phyloP scores from a whole-genome alignment of 2,113 vertebrate genomes.

The Corynorhinus townsendii region DNA sequence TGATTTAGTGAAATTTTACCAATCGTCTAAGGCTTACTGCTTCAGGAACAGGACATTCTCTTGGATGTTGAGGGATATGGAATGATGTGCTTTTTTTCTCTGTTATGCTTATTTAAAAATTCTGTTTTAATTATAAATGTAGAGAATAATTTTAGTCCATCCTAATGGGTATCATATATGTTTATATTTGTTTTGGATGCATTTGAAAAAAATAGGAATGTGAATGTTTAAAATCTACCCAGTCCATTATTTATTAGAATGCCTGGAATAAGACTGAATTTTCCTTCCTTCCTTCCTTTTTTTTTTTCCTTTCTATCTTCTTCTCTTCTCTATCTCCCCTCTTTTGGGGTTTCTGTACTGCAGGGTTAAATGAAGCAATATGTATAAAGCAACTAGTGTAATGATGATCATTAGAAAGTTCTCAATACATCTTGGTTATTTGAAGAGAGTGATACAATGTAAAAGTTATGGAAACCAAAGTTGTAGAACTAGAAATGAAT shows the following conservation, averaged over 20 bases:
- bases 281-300: too few relatives aligned
- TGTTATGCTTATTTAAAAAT: background rate
- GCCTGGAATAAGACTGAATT: background rate
- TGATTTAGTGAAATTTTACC: constrained; percentile 34
- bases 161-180: background rate
- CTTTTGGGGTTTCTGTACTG: background rate
- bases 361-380: background rate
- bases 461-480: background rate
- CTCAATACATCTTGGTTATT: background rate
- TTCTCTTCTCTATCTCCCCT: background rate
- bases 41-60: constrained; percentile 20
- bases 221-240: background rate
- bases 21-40: background rate
- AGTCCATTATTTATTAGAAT: background rate
- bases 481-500: background rate
- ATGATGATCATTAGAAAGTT: background rate
- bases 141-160: background rate
- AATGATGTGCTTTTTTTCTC: background rate
- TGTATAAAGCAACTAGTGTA: background rate
- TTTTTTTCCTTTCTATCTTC: background rate
- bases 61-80: background rate
- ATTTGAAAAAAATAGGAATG: background rate
- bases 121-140: background rate
- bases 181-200: background rate
- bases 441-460: background rate